Evolutionary conservation across 2,797 vertebrate genomes (phyloP), one percentile per base, ranked within the genome.

Genomic region (Chiroxiphia lanceolata): DNA sequence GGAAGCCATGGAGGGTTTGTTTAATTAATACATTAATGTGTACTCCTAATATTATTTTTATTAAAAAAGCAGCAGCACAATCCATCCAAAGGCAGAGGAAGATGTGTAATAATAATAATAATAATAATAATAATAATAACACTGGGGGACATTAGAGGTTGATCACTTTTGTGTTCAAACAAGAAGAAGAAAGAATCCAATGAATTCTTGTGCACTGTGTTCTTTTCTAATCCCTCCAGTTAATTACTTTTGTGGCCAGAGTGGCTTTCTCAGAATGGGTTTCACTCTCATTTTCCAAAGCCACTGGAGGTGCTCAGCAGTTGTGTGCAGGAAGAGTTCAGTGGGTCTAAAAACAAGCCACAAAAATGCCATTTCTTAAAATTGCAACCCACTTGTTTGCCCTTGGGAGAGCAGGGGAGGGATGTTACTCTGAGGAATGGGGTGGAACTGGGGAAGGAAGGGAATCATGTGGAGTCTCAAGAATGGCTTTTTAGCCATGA

Each of bases 401-500:
- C 63, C 64, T 79, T 69, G 87, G 83, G 68, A 83, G 72, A 56
- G 10, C 9, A 76, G 63, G 61, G 68, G n/a, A 48, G 65, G 60
- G 60, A 51, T 60, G 44, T 88, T 76, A 40, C 59, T 51, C 13
- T 47, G 76, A 94, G 87, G 76, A 63, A 92, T 80, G 87, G 76
- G 59, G 42, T 53, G 80, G 77, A 63, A 68, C 44, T 79, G 72
- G 54, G 80, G 31, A 60, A 83, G 83, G 80, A 77, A 69, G 79
- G 79, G 59, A 92, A 83, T 69, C 27, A 56, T 40, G 19, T 6
- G 15, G 53, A 70, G 42, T 34, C 75, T 68, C 89, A 75, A 47
- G 76, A 92, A 60, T 40, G 79, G 87, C 86, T 90, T 85, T 95
- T 90, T 83, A 76, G 71, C 93, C 51, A 25, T 15, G 68, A 83